Percentiles rank a stretch among this genome's conserved stretches.
phyloP scores from a whole-genome alignment of 2,113 vertebrate species.

The Prunella fulvescens region DNA sequence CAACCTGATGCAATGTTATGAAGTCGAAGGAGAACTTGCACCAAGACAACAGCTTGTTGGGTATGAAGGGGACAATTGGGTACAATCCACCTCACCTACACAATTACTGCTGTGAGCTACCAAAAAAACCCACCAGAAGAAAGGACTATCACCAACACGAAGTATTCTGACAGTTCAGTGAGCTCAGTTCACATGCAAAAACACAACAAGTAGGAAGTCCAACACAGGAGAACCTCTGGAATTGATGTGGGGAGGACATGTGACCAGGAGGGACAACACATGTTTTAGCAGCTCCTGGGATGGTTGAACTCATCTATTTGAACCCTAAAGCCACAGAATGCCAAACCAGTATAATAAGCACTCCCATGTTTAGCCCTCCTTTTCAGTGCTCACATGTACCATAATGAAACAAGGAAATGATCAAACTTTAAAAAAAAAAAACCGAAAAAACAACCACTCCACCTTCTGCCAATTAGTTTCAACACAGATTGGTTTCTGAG shows the following conservation, averaged over 20 bases:
- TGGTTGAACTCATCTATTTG: not conserved
- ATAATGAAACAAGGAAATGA: not conserved
- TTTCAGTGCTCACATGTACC: not conserved
- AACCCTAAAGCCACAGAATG: not conserved
- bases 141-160: not conserved
- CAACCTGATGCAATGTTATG: not conserved
- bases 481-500: not conserved
- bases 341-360: not conserved
- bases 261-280: not conserved
- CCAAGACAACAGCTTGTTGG: not conserved
- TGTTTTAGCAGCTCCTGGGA: not conserved
- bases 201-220: not conserved
- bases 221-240: not conserved
- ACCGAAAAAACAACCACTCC: not conserved
- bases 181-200: not conserved
- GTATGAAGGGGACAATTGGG: not conserved
- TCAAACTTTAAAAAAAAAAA: not conserved
- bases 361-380: not conserved
- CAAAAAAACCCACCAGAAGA: not conserved
- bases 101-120: not conserved
- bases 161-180: not conserved
- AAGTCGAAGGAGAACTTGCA: not conserved
- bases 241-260: not conserved
- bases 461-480: not conserved
- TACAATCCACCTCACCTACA: not conserved